Percentiles rank a stretch among this genome's conserved stretches.
phyloP scores from a whole-genome alignment of 2,888 invertebrate genomes.

The Agrochola macilenta region DNA sequence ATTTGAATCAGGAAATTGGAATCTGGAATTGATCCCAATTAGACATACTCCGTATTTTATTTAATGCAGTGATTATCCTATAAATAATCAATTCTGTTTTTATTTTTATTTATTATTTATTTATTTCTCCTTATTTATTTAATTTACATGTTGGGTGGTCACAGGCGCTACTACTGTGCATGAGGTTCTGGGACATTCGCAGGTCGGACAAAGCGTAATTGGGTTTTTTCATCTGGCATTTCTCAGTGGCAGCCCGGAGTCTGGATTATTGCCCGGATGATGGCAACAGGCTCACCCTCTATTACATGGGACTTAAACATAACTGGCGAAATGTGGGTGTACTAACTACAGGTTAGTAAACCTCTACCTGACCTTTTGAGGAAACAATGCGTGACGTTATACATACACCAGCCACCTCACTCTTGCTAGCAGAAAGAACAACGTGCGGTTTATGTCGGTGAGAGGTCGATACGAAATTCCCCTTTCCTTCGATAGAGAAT shows the following conservation, averaged over 20 bases:
- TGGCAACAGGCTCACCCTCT: neutral
- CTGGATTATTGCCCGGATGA: neutral
- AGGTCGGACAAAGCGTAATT: no score
- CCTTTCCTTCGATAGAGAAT: neutral
- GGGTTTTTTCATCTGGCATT: no score
- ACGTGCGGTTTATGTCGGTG: neutral
- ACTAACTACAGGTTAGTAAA: no score
- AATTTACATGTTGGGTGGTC: no score
- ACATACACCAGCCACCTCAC: no score
- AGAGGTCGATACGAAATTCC: neutral
- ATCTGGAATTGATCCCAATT: slow-evolving; percentile 17
- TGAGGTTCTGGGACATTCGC: no score
- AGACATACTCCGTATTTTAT: neutral
- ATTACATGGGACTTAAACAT: no score
- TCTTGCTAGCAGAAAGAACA: neutral
- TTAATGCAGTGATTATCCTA: neutral
- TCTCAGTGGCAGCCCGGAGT: no score
- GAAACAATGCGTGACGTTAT: neutral
- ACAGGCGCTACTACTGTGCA: no score
- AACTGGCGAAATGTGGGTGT: no score
- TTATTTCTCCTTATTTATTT: neutral
- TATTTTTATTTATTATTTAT: no score
- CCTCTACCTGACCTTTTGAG: neutral
- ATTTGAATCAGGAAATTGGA: neutral
- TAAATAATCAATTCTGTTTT: neutral